Conservation (phyloP, 2,797 vertebrate genomes). For the Brachyrhaphis roseni region DNA sequence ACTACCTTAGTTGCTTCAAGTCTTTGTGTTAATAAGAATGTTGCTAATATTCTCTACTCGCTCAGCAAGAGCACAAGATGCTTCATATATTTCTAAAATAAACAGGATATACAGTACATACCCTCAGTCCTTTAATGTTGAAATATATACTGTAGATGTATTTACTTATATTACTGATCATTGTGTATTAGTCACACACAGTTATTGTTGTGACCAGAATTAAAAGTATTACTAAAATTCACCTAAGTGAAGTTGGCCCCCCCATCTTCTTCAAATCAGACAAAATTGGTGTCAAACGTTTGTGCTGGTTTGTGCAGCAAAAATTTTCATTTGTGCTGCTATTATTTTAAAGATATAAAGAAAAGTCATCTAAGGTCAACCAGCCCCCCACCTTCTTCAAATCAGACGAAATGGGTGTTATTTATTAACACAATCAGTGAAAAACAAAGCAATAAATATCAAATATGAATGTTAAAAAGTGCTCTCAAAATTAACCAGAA, state of each 20-base stretch:
- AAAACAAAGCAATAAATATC: neutral
- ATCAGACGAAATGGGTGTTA: no score
- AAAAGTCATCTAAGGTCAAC: no score
- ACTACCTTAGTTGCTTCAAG: conserved; percentile 5
- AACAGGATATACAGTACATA: neutral
- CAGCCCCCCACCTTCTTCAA: no score
- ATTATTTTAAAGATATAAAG: no score
- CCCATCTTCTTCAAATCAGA: no score
- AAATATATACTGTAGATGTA: neutral
- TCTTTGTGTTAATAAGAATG: conserved; percentile 23
- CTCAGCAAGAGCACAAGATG: conserved; percentile 1
- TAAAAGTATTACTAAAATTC: no score
- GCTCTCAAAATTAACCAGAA: neutral
- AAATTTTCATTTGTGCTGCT: no score
- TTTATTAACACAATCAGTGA: neutral
- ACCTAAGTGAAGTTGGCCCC: no score
- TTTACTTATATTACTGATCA: neutral
- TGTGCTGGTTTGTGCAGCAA: no score
- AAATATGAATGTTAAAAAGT: neutral
- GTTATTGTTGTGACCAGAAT: neutral
- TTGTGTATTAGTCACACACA: neutral
- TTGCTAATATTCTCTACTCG: conserved; percentile 18
- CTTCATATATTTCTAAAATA: neutral
- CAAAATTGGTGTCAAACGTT: no score
- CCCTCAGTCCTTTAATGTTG: neutral